A percentile compares a stretch with the other conserved stretches of the same genome.
Evolutionary conservation across 2,888 invertebrate genomes (phyloP).

Genomic region (Plebejus argus): DNA sequence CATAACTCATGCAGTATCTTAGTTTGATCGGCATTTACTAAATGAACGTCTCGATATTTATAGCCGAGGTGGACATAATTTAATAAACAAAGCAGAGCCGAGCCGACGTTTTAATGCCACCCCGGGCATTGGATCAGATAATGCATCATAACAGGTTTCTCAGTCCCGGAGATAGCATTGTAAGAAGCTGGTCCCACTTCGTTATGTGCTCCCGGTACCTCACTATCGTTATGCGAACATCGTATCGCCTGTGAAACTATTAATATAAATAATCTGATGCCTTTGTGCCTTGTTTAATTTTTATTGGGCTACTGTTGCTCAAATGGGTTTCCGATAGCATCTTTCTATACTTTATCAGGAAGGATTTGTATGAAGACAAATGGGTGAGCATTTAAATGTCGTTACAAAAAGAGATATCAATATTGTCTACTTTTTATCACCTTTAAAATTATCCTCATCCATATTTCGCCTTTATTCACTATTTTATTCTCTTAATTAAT

Average conservation of each 20-base stretch:
- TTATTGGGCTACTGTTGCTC: constrained; percentile 16
- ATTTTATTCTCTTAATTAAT: not conserved
- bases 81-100: constrained; percentile 79
- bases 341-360: not conserved
- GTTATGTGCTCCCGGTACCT: constrained; percentile 73
- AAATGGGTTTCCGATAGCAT: constrained; percentile 3
- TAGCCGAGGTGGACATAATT: constrained; percentile 77
- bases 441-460: not conserved
- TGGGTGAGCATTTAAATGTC: not conserved
- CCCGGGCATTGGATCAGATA: constrained; percentile 77
- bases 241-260: constrained; percentile 66
- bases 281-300: constrained; percentile 29
- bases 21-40: constrained; percentile 75
- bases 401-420: not conserved
- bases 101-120: constrained; percentile 70
- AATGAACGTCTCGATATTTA: constrained; percentile 77
- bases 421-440: not conserved
- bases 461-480: not conserved
- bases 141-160: constrained; percentile 75
- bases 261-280: constrained; percentile 59
- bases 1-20: constrained; percentile 75
- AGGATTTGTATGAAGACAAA: not conserved
- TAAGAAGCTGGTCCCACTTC: constrained; percentile 72
- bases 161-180: constrained; percentile 75
- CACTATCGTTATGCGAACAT: constrained; percentile 64